A percentile compares a stretch with the other conserved stretches of the same genome.
These are phyloP conservation scores for Lacerta bilineata DNA, from an alignment of 2,797 vertebrate species.

Conservation along the genomic window DNA sequence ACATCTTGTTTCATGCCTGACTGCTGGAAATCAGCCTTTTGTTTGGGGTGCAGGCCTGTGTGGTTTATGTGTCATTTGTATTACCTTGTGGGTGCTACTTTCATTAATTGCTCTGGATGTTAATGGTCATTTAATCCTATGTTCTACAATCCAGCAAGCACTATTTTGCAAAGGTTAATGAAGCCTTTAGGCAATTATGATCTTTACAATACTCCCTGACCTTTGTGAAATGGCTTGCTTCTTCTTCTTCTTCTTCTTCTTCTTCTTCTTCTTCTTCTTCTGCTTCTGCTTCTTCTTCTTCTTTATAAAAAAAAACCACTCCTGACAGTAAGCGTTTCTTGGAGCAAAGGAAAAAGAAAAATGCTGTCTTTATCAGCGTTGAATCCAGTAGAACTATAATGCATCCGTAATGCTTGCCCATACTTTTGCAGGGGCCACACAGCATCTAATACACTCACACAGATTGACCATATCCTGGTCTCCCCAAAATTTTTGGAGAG, in stretches of 20 bases:
- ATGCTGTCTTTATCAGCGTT: not conserved
- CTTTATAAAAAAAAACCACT: slow-evolving; percentile 22
- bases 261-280: not conserved
- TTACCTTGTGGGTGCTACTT: slow-evolving; percentile 42
- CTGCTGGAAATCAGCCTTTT: slow-evolving; percentile 1
- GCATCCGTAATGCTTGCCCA: not conserved
- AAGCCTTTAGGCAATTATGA: slow-evolving; percentile 61
- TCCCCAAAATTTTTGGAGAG: too few species aligned
- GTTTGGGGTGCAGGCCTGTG: not conserved
- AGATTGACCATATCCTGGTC: too few species aligned
- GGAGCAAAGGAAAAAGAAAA: not conserved
- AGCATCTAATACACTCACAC: not conserved
- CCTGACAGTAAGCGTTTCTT: slow-evolving; percentile 36
- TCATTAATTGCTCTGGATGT: slow-evolving; percentile 61
- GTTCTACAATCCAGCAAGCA: slow-evolving; percentile 41
- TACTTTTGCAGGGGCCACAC: not conserved
- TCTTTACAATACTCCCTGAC: slow-evolving; percentile 57
- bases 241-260: not conserved
- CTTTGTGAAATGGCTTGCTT: slow-evolving; percentile 57
- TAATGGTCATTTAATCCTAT: slow-evolving; percentile 62
- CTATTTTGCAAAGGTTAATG: slow-evolving; percentile 67
- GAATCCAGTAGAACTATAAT: not conserved
- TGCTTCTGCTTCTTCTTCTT: too few species aligned
- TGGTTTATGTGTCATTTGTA: slow-evolving; percentile 10
- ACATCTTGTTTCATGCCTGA: slow-evolving; percentile 13